Conservation (phyloP, 2,888 invertebrate genomes). For the Timandra comae region DNA sequence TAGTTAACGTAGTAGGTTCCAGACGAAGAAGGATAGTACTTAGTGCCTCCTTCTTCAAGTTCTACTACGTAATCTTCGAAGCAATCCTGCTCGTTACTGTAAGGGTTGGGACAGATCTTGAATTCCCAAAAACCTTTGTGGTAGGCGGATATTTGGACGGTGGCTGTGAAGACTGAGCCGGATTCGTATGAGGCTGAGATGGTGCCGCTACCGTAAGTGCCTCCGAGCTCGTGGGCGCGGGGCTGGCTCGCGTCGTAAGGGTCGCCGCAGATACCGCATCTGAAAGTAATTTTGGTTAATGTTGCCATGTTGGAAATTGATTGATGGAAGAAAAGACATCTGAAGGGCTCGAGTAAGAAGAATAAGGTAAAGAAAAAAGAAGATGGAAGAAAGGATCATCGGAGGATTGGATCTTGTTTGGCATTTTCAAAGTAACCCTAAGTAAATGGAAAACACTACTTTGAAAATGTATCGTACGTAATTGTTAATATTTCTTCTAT, state of each 20-base stretch:
- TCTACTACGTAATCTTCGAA: conserved; percentile 81
- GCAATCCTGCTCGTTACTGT: conserved; percentile 82
- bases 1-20: conserved; percentile 82
- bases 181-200: conserved; percentile 83
- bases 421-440: too few species aligned
- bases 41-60: conserved; percentile 68
- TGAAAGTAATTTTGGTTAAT: too few species aligned
- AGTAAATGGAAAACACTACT: too few species aligned
- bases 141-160: conserved; percentile 87
- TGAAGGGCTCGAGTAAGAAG: too few species aligned
- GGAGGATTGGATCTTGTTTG: too few species aligned
- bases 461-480: too few species aligned
- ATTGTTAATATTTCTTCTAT: too few species aligned
- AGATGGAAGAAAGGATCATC: too few species aligned
- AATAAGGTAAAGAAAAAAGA: too few species aligned
- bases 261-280: conserved; percentile 90
- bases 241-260: conserved; percentile 82
- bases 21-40: conserved; percentile 83
- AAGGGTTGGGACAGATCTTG: conserved; percentile 84
- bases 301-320: too few species aligned
- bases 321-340: too few species aligned
- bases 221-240: conserved; percentile 87
- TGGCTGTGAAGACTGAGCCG: conserved; percentile 79
- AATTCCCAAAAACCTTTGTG: conserved; percentile 92
- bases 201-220: conserved; percentile 85